Evolutionary conservation across 2,113 vertebrate species (phyloP), one percentile per base, ranked within the genome.

Genomic region (Sylvilagus bachmani): DNA sequence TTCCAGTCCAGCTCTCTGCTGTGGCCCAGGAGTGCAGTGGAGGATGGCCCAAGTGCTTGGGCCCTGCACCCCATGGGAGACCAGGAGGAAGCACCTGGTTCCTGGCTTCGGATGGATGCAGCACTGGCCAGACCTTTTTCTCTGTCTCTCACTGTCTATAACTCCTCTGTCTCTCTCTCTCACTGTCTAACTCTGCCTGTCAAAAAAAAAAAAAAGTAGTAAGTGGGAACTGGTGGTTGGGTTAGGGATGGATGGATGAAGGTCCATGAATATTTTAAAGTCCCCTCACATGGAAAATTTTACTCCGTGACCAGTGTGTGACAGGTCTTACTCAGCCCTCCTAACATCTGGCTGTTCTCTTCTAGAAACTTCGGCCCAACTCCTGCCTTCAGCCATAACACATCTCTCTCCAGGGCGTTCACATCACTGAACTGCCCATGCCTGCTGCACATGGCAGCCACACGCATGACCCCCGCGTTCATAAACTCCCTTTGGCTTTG

Each of bases 241-340:
- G 70, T 91, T 85, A 87, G 77, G 61, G 79, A 64, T 55, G 53
- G 31, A n/a, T 88, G 90, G 64, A 73, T 81, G 31, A 82, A 53
- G 81, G 38, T 44, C 6, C 44, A 44, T 44, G 6, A 44, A 44
- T 44, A 6, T 44, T 44, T 44, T 44, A 44, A 44, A 44, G 44
- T 44, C 44, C 5, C 44, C 44, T 44, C 36, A 44, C 22, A 16
- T 83, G 4, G 17, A 64, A 91, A 58, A 44, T 61, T 67, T 71
- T 31, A 49, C 13, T 3, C 62, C 16, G 8, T 80, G 44, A 61
- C 19, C 12, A 53, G 38, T 87, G 90, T 95, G 73, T 53, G 73
- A 89, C 51, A 69, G 69, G 10, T 58, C 66, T 90, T 89, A 66
- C n/a, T 71, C 90, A 25, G 17, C 27, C n/a, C 74, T 87, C 58